Conservation (phyloP, 2,113 vertebrate genomes). For the Hippocampus guttulatus region DNA sequence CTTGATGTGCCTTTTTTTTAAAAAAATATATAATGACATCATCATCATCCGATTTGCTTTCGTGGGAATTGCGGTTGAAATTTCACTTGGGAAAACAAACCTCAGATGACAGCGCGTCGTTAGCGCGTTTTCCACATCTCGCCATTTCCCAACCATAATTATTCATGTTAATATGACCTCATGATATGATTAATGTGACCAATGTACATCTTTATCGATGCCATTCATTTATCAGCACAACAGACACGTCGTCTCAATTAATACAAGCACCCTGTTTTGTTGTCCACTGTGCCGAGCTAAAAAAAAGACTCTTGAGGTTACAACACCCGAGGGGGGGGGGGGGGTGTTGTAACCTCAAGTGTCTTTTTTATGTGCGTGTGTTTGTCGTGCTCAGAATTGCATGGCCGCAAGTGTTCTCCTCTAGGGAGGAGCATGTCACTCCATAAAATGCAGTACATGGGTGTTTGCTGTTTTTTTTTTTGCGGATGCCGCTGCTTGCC, state of each 20-base stretch:
- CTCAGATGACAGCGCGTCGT: background rate
- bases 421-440: background rate
- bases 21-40: too few species aligned
- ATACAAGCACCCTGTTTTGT: background rate
- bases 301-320: too few species aligned
- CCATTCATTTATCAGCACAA: background rate
- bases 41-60: background rate
- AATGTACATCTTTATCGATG: background rate
- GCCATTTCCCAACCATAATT: too few species aligned
- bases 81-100: background rate
- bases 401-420: slow-evolving; percentile 39
- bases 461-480: slow-evolving; percentile 5
- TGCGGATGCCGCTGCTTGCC: slow-evolving; percentile 52
- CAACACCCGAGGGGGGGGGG: too few species aligned
- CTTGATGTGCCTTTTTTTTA: too few species aligned
- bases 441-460: background rate
- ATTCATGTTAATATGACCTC: too few species aligned
- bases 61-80: too few species aligned
- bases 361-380: slow-evolving; percentile 21
- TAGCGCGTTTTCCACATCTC: background rate
- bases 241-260: background rate
- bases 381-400: slow-evolving; percentile 47
- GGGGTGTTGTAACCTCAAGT: slow-evolving; percentile 36
- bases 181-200: too few species aligned
- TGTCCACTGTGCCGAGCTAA: slow-evolving; percentile 38